Percentiles rank a stretch among this genome's conserved stretches.
These are phyloP conservation scores for Microcebus jonahi DNA, from an alignment of 2,113 vertebrate species.

Conservation along the genomic window DNA sequence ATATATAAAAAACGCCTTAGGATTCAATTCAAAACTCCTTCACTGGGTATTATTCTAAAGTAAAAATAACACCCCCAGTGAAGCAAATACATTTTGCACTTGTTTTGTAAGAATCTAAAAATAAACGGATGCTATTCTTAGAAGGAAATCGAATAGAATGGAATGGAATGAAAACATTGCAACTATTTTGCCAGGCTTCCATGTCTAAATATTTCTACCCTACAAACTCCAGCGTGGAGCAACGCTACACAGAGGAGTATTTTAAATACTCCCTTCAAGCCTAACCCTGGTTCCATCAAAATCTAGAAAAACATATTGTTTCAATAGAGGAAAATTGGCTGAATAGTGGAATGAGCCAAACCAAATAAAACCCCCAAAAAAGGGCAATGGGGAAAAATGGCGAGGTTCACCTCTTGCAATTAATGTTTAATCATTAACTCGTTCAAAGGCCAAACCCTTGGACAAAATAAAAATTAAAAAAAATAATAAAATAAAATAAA, in stretches of 20 bases:
- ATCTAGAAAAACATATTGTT: neutral
- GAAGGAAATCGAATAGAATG: neutral
- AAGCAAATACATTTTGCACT: constrained; percentile 34
- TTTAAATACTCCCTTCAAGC: neutral
- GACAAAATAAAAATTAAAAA: too few species aligned
- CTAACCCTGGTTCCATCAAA: neutral
- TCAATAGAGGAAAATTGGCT: neutral
- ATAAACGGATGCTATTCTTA: constrained; percentile 8
- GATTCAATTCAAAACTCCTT: neutral
- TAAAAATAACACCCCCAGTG: neutral
- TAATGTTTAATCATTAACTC: neutral
- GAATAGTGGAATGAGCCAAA: neutral
- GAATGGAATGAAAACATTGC: neutral
- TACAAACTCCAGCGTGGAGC: neutral
- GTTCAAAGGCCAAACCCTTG: too few species aligned
- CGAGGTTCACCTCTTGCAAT: neutral
- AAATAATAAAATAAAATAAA: too few species aligned
- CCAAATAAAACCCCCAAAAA: neutral
- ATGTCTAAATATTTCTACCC: neutral
- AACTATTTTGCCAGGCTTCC: neutral
- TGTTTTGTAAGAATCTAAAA: constrained; percentile 65
- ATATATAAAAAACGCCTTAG: too few species aligned
- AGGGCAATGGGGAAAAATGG: neutral
- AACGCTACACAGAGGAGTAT: neutral
- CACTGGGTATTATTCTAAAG: neutral